These are phyloP conservation scores for Mythimna pallens DNA, from an alignment of 2,888 invertebrate genomes.

Conservation along the genomic window DNA sequence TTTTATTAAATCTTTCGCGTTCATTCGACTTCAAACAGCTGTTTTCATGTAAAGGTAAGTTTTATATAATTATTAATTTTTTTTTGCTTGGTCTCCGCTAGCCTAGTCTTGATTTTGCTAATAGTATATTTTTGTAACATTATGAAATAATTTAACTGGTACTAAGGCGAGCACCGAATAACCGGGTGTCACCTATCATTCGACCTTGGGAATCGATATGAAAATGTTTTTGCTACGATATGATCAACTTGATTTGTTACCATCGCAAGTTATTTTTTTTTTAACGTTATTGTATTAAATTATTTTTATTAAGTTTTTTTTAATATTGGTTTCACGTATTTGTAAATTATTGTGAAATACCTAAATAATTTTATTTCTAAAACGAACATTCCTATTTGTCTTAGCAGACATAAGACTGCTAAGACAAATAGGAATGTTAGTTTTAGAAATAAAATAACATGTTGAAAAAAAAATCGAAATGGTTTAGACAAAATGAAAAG, in stretches of 20 bases:
- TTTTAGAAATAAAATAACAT: too few species aligned
- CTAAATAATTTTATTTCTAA: too few species aligned
- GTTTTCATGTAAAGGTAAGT: constrained; percentile 85
- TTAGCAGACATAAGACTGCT: too few species aligned
- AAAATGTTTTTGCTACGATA: constrained; percentile 20
- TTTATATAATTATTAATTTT: background rate
- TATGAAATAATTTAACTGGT: constrained; percentile 19
- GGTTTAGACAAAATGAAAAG: background rate
- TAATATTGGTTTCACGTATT: constrained; percentile 1
- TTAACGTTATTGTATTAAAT: too few species aligned
- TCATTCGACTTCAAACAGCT: constrained; percentile 75
- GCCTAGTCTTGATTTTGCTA: background rate
- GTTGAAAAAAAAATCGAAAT: background rate
- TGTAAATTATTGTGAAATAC: constrained; percentile 42
- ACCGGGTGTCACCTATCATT: constrained; percentile 67
- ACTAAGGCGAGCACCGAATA: constrained; percentile 5
- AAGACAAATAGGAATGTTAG: background rate
- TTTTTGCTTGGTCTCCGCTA: background rate
- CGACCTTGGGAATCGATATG: constrained; percentile 67
- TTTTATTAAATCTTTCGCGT: constrained; percentile 63
- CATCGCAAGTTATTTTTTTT: background rate
- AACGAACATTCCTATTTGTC: too few species aligned
- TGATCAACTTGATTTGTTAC: background rate
- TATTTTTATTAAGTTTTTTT: too few species aligned
- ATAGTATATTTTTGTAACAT: background rate